Evolutionary conservation across 2,113 vertebrate species (phyloP).

Genomic region (Grallaria varia): DNA sequence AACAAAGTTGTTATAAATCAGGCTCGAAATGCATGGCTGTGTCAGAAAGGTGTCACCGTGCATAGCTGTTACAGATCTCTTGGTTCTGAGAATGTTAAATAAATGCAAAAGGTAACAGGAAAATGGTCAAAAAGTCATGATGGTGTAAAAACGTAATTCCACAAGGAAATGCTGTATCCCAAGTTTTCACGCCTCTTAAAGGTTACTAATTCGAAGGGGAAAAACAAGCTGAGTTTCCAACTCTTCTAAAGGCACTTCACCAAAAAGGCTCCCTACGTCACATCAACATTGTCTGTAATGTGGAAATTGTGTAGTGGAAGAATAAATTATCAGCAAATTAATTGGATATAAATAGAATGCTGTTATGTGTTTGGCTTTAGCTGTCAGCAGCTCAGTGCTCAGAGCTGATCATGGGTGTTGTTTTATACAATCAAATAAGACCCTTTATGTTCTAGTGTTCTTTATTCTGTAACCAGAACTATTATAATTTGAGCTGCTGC

Average conservation of each 20-base stretch:
- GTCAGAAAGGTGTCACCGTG: neutral
- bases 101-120: neutral
- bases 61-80: neutral
- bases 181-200: neutral
- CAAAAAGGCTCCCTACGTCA: neutral
- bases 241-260: neutral
- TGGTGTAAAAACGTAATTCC: neutral
- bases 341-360: conserved; percentile 55
- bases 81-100: neutral
- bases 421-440: conserved; percentile 51
- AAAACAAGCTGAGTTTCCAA: neutral
- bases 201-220: neutral
- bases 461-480: conserved; percentile 42
- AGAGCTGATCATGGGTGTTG: conserved; percentile 39
- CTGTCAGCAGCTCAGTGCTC: conserved; percentile 32
- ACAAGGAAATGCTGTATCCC: neutral
- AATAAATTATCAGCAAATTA: conserved; percentile 65
- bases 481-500: conserved; percentile 60
- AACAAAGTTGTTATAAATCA: neutral
- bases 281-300: neutral
- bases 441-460: conserved; percentile 34
- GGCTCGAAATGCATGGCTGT: neutral
- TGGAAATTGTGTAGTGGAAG: conserved; percentile 1
- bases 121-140: neutral
- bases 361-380: conserved; percentile 36